Conservation (phyloP, 2,888 invertebrate genomes). For the Ernsta delagoae region DNA sequence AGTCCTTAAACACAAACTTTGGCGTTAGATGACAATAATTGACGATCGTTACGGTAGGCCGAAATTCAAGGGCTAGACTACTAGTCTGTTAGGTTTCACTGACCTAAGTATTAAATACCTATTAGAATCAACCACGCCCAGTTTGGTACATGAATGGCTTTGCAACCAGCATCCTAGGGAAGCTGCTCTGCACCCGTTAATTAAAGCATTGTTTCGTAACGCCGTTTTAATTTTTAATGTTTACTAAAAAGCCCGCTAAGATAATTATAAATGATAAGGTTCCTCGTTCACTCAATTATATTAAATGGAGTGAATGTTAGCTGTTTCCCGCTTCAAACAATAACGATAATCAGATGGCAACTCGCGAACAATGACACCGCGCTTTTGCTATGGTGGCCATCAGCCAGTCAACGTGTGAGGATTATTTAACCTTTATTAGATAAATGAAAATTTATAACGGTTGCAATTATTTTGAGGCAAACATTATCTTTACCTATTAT, state of each 20-base stretch:
- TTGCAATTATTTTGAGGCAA: too few species aligned
- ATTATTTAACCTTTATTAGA: background rate
- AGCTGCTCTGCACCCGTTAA: conserved; percentile 26
- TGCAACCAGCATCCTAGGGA: conserved; percentile 17
- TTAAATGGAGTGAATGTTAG: conserved; percentile 78
- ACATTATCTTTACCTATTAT: too few species aligned
- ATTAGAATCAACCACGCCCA: conserved; percentile 3
- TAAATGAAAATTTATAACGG: too few species aligned
- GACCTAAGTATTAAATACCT: too few species aligned
- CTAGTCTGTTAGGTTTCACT: too few species aligned
- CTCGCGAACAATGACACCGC: conserved; percentile 79
- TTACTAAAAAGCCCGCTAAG: conserved; percentile 47
- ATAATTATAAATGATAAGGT: conserved; percentile 78
- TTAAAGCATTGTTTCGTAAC: conserved; percentile 40
- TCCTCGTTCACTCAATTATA: conserved; percentile 81
- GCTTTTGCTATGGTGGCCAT: conserved; percentile 60
- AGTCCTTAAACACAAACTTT: too few species aligned
- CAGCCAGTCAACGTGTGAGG: background rate
- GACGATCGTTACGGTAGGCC: too few species aligned
- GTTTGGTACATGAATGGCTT: conserved; percentile 11
- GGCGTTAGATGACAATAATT: too few species aligned
- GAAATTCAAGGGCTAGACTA: too few species aligned
- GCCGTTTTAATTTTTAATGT: conserved; percentile 48
- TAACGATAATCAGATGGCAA: conserved; percentile 76
- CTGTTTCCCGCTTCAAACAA: conserved; percentile 80